Percentiles rank a stretch among this genome's conserved stretches.
phyloP scores from a whole-genome alignment of 1,140 invertebrate genomes.

The Drosophila rufa region DNA sequence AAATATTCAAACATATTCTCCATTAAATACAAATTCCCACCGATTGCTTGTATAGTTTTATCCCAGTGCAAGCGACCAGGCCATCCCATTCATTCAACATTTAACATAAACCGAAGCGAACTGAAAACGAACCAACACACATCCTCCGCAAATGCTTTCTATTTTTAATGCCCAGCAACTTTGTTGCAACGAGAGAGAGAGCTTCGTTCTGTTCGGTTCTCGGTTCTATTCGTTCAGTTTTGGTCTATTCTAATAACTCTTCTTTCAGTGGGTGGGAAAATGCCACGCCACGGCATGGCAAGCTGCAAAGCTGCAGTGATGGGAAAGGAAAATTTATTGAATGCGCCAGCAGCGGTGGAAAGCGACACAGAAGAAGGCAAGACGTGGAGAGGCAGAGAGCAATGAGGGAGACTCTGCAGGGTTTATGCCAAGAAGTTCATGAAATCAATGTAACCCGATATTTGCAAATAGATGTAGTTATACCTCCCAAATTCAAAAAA shows the following conservation, averaged over 20 bases:
- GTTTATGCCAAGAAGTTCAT: conserved; percentile 4
- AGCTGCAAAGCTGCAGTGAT: conserved; percentile 31
- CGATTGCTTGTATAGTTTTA: background rate
- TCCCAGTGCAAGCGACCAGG: conserved; percentile 11
- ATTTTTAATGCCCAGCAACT: conserved; percentile 42
- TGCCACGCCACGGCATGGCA: conserved; percentile 3
- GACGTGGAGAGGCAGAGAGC: background rate
- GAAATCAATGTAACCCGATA: background rate
- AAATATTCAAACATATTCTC: background rate
- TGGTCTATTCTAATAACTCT: conserved; percentile 44
- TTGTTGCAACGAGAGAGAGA: conserved; percentile 32
- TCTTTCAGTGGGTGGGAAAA: conserved; percentile 40
- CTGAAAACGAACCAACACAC: conserved; percentile 21
- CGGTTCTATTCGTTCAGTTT: conserved; percentile 15
- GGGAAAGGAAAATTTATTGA: conserved; percentile 49
- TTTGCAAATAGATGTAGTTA: too few species aligned
- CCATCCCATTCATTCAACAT: conserved; percentile 46
- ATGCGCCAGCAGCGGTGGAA: conserved; percentile 37
- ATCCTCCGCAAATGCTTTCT: conserved; percentile 38
- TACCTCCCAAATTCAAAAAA: background rate
- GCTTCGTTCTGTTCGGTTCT: conserved; percentile 9
- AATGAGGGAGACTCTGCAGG: background rate
- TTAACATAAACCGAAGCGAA: conserved; percentile 31
- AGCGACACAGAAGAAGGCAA: conserved; percentile 15
- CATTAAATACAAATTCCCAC: too few species aligned